Percentiles rank a stretch among this genome's conserved stretches.
Conservation (phyloP, 2,113 vertebrate species). For the Vireo altiloquus region DNA sequence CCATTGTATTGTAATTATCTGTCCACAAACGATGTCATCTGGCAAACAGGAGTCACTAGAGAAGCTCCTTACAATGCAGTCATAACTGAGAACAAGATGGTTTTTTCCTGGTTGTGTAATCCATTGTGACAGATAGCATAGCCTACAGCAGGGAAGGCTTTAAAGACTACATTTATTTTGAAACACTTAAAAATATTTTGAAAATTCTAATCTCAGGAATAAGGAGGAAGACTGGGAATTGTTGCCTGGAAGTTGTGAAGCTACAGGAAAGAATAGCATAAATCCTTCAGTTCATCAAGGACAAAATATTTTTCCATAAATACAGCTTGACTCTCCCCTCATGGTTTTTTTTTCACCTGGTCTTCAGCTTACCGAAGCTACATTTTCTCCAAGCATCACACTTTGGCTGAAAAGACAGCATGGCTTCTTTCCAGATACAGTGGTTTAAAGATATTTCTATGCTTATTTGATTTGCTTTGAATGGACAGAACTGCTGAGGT, state of each 20-base stretch:
- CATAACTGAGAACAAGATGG: background rate
- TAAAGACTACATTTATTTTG: background rate
- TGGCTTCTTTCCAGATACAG: conserved; percentile 34
- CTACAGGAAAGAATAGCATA: background rate
- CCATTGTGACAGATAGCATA: background rate
- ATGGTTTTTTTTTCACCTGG: background rate
- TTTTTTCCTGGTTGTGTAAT: background rate
- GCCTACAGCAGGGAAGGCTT: background rate
- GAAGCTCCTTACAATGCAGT: background rate
- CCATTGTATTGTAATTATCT: background rate
- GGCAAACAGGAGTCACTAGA: background rate
- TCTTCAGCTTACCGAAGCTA: background rate
- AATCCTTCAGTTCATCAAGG: background rate
- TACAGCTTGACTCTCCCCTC: background rate
- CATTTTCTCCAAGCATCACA: background rate
- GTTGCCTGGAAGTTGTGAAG: background rate
- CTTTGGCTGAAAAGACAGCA: background rate
- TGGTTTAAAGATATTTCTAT: conserved; percentile 8
- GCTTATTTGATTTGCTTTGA: conserved; percentile 11
- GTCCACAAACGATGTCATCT: background rate
- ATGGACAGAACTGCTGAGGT: background rate
- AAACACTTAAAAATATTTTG: background rate
- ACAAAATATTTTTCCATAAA: conserved; percentile 21
- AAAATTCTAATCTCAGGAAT: background rate
- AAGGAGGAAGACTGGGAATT: background rate